Percentiles rank a stretch among this genome's conserved stretches.
Evolutionary conservation across 2,888 invertebrate species (phyloP).

Genomic region (Sesia apiformis): DNA sequence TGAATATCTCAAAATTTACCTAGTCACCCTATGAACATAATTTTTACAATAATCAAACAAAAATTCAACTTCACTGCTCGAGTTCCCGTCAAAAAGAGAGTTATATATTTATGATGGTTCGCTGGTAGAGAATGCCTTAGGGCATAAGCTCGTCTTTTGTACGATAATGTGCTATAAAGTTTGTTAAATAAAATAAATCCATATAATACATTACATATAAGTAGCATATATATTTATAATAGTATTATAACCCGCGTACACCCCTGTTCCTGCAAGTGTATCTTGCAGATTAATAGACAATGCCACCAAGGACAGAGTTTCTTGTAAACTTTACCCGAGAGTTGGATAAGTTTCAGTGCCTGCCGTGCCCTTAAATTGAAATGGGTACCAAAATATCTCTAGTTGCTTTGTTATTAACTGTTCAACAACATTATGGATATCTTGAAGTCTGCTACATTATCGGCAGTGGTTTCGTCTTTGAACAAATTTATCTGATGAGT

Average conservation of each 20-base stretch:
- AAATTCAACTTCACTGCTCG: too few relatives aligned
- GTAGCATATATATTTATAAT: too few relatives aligned
- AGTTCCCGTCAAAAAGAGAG: too few relatives aligned
- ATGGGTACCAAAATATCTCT: conserved; percentile 58
- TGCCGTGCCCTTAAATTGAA: conserved; percentile 64
- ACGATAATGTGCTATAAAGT: too few relatives aligned
- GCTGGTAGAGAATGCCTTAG: too few relatives aligned
- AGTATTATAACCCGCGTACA: conserved; percentile 7
- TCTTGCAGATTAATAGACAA: conserved; percentile 54
- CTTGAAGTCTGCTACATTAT: conserved; percentile 9
- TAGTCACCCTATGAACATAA: too few relatives aligned
- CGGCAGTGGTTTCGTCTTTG: background rate
- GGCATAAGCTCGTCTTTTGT: too few relatives aligned
- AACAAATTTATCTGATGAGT: background rate
- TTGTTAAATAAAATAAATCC: too few relatives aligned
- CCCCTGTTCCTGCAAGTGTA: conserved; percentile 42
- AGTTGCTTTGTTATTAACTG: conserved; percentile 52
- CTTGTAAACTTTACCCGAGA: conserved; percentile 51
- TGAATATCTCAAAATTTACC: too few relatives aligned
- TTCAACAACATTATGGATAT: conserved; percentile 29
- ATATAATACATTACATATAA: too few relatives aligned
- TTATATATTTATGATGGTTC: too few relatives aligned
- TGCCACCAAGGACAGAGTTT: conserved; percentile 56
- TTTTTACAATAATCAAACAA: too few relatives aligned
- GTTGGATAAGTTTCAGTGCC: conserved; percentile 58